Base-by-base conservation (phyloP, 2,888 invertebrate genomes). In the Mechanitis mazaeus region DNA sequence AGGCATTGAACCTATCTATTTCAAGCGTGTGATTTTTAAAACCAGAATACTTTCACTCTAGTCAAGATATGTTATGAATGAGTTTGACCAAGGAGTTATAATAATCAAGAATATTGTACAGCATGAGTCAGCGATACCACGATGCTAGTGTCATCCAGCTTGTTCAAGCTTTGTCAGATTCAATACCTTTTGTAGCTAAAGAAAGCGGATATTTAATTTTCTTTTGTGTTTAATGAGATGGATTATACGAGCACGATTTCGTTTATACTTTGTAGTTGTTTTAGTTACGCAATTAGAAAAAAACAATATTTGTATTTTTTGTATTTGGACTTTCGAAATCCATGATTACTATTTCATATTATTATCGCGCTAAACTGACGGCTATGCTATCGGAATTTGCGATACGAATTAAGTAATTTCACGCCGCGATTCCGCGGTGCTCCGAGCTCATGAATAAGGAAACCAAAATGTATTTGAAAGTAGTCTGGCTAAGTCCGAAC, bases 1-100 rank as follows among this genome's bases (percentile, higher is more conserved):
- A 89, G 85, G 80, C 89, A 90, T 86, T 90, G 89, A 89, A 89
- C 89, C 88, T 89, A 87, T 76, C 79, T 73, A 78, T 75, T 77
- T 64, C 67, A 20, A 20, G 20, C 20, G 75, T 75, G 81, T 83
- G 83, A 85, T 84, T 83, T 84, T 73, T 71, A 69, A 73, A 83
- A 84, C 82, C 80, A 85, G 83, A 84, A 85, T 85, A 88, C 90
- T 89, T 89, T 90, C 89, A 85, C 90, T 86, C 73, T 66, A 72
- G 64, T 71, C 75, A 72, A 73, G 81, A 82, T 83, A 79, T 78
- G 74, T 72, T 74, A 77, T 73, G 73, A 78, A 77, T 82, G 81
- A 79, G 75, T 84, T 83, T 80, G 81, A 76, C 79, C 82, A 84
- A 70, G 76, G 82, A 85, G 87, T 85, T 82, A 82, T 82, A 81